phyloP scores from a whole-genome alignment of 2,113 vertebrate genomes.

The Camarhynchus parvulus region DNA sequence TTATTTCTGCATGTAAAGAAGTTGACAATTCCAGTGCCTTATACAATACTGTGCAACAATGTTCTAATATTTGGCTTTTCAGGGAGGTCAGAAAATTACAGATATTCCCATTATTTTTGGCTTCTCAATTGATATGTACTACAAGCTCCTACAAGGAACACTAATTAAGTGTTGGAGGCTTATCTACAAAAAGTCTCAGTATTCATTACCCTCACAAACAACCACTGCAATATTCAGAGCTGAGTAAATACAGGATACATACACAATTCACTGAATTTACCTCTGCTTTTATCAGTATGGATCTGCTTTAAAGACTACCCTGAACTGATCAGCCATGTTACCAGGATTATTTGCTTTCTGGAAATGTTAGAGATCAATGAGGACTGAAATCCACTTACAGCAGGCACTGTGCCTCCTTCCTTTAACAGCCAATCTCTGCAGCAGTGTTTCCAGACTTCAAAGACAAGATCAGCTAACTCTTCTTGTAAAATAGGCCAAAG shows the following conservation, averaged over 20 bases:
- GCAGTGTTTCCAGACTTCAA: constrained; percentile 33
- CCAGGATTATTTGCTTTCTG: not conserved
- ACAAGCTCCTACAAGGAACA: not conserved
- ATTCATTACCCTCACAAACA: not conserved
- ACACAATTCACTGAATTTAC: not conserved
- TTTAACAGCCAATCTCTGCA: constrained; percentile 1
- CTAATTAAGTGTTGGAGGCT: not conserved
- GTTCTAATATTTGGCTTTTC: not conserved
- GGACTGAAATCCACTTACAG: not conserved
- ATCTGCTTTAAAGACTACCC: not conserved
- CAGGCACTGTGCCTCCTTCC: not conserved
- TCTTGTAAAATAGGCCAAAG: constrained; percentile 44
- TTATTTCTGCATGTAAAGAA: not conserved
- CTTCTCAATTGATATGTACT: not conserved
- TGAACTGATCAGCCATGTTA: not conserved
- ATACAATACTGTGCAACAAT: not conserved
- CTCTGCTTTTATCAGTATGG: not conserved
- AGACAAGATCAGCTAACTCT: constrained; percentile 11
- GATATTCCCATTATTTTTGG: not conserved
- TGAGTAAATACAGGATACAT: not conserved
- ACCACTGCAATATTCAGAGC: not conserved
- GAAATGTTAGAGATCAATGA: not conserved
- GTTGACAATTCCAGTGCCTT: not conserved
- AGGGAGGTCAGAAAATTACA: not conserved
- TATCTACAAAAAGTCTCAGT: not conserved